Evolutionary conservation across 1,140 invertebrate genomes (phyloP).

Genomic region (Calephelis virginiensis): DNA sequence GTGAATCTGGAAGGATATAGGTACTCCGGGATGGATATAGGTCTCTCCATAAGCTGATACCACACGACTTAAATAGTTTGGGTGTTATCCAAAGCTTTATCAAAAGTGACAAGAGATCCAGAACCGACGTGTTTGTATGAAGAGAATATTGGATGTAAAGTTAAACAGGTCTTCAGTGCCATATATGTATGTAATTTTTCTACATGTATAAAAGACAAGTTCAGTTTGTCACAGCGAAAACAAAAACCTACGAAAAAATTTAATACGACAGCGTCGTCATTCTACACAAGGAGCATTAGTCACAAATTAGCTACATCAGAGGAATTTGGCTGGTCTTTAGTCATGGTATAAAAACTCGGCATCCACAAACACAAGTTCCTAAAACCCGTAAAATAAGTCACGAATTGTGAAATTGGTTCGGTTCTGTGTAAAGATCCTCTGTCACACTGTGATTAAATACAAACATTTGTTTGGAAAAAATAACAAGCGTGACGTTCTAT

Average conservation of each 20-base stretch:
- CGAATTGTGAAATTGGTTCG: constrained; percentile 40
- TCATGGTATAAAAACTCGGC: constrained; percentile 27
- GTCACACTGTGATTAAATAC: constrained; percentile 52
- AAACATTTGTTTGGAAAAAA: constrained; percentile 43
- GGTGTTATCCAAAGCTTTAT: too few species aligned
- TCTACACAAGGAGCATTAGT: background rate
- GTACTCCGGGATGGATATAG: too few species aligned
- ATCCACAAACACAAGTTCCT: constrained; percentile 31
- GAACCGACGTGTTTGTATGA: too few species aligned
- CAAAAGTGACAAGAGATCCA: too few species aligned
- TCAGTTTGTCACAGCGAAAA: too few species aligned
- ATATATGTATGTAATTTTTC: too few species aligned
- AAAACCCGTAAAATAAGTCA: constrained; percentile 50
- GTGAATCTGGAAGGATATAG: too few species aligned
- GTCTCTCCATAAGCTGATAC: too few species aligned
- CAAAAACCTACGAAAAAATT: background rate
- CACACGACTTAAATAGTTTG: too few species aligned
- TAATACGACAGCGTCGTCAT: constrained; percentile 6
- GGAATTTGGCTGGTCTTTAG: constrained; percentile 26
- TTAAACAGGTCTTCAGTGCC: too few species aligned
- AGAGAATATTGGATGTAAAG: too few species aligned
- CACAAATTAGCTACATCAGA: constrained; percentile 12
- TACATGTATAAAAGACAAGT: too few species aligned
- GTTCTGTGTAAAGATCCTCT: constrained; percentile 25
- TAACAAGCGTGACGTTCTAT: constrained; percentile 24